Percentiles rank a stretch among this genome's conserved stretches.
Conservation (phyloP, 2,797 vertebrate species). For the Gymnopithys bicolor region DNA sequence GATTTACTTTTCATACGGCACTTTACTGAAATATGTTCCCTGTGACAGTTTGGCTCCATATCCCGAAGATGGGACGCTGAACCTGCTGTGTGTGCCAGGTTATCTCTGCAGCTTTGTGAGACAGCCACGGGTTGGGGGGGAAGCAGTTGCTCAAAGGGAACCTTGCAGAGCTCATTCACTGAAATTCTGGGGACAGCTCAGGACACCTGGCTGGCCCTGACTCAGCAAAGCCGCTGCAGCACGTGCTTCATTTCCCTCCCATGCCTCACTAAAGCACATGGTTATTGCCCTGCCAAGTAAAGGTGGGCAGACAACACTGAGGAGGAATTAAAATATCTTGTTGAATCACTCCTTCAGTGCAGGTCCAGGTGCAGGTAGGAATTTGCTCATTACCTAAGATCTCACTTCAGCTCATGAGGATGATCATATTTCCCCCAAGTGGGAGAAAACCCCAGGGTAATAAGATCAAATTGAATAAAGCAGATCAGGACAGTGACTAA, state of each 20-base stretch:
- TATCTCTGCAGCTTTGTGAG: not conserved
- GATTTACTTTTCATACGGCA: slow-evolving; percentile 1
- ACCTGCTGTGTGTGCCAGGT: not conserved
- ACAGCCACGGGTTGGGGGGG: not conserved
- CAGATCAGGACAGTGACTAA: not conserved
- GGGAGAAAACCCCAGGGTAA: not conserved
- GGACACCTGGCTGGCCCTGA: slow-evolving; percentile 17
- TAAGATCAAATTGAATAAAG: not conserved
- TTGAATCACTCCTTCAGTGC: not conserved
- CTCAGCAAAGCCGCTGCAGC: slow-evolving; percentile 13
- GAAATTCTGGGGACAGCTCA: slow-evolving; percentile 8
- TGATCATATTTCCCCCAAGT: not conserved
- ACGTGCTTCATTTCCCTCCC: not conserved
- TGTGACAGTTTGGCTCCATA: not conserved
- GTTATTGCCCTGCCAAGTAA: not conserved
- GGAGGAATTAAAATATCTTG: not conserved
- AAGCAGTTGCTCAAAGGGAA: slow-evolving; percentile 34
- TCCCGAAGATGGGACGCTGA: not conserved
- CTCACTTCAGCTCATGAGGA: not conserved
- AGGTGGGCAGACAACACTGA: not conserved
- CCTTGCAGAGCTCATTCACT: not conserved
- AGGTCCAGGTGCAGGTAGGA: not conserved
- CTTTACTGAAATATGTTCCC: not conserved
- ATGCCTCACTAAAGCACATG: not conserved
- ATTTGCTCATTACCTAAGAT: not conserved